A percentile compares a stretch with the other conserved stretches of the same genome.
Conservation (phyloP, 2,113 vertebrate species). For the Ammodytes dubius region DNA sequence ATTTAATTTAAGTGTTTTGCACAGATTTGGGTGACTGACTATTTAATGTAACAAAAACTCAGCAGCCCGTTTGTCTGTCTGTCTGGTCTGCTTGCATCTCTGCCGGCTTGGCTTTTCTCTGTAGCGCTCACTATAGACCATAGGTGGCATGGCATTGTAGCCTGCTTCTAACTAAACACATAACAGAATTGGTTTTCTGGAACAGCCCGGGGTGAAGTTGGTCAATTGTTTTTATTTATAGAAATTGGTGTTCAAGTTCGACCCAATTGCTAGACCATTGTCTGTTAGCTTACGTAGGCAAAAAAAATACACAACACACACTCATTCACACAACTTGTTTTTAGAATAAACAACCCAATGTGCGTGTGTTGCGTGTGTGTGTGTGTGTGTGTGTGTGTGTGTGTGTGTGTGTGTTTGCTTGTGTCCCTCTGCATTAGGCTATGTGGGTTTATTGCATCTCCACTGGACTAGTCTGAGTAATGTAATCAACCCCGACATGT, state of each 20-base stretch:
- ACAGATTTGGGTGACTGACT: no score
- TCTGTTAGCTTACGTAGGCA: not conserved
- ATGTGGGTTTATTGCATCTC: slow-evolving; percentile 29
- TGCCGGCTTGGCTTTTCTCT: slow-evolving; percentile 40
- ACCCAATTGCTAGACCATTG: not conserved
- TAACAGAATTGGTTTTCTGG: not conserved
- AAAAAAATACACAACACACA: not conserved
- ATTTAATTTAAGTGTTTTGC: no score
- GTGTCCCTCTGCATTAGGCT: no score
- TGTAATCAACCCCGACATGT: slow-evolving; percentile 60
- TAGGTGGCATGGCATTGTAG: not conserved
- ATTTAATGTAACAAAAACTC: not conserved
- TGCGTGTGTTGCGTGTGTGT: slow-evolving; percentile 24
- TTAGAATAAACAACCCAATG: not conserved
- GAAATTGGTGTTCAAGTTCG: not conserved
- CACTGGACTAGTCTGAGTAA: slow-evolving; percentile 43
- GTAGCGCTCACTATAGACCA: slow-evolving; percentile 54
- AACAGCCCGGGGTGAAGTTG: not conserved
- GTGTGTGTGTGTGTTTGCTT: slow-evolving; percentile 2
- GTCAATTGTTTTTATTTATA: not conserved
- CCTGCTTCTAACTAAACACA: slow-evolving; percentile 23
- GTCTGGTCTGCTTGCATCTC: slow-evolving; percentile 43
- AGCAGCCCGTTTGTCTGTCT: slow-evolving; percentile 21
- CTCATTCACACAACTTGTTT: not conserved
- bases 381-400: slow-evolving; percentile 22